A percentile compares a stretch with the other conserved stretches of the same genome.
Evolutionary conservation across 2,888 invertebrate genomes (phyloP).

Genomic region (Cylloceria caligata): DNA sequence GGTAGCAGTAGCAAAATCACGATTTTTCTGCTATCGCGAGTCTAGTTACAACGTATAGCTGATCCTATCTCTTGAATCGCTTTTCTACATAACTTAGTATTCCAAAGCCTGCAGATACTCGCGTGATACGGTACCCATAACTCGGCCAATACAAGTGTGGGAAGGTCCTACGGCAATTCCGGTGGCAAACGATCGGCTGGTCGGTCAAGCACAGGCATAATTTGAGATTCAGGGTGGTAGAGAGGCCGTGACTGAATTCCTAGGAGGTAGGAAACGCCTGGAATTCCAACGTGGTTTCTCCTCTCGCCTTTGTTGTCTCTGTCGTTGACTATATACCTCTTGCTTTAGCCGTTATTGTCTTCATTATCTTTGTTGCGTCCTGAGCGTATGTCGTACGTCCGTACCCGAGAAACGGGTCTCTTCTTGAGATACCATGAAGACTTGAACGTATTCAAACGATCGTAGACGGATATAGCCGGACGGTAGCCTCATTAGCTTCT

Average conservation of each 20-base stretch:
- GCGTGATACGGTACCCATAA: conserved; percentile 53
- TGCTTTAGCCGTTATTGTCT: not conserved
- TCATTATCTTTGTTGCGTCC: conserved; percentile 13
- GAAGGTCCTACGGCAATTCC: conserved; percentile 62
- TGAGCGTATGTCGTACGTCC: not conserved
- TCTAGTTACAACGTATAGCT: not conserved
- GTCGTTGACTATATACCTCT: conserved; percentile 23
- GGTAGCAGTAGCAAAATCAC: conserved; percentile 16
- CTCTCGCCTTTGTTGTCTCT: conserved; percentile 26
- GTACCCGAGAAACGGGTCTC: conserved; percentile 10
- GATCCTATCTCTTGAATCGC: conserved; percentile 37
- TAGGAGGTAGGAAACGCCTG: conserved; percentile 65
- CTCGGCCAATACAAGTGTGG: conserved; percentile 65
- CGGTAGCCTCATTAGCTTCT: not conserved
- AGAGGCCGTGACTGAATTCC: conserved; percentile 64
- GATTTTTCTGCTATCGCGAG: conserved; percentile 1
- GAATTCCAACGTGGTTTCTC: conserved; percentile 55
- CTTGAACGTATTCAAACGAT: not conserved
- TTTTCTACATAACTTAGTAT: conserved; percentile 52
- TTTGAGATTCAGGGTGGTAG: conserved; percentile 66
- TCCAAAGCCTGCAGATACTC: conserved; percentile 43
- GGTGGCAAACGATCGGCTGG: conserved; percentile 52
- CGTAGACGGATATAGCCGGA: not conserved
- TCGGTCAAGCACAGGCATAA: conserved; percentile 62
- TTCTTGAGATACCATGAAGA: conserved; percentile 20